phyloP scores from a whole-genome alignment of 2,888 invertebrate genomes.

The Parnassius mnemosyne region DNA sequence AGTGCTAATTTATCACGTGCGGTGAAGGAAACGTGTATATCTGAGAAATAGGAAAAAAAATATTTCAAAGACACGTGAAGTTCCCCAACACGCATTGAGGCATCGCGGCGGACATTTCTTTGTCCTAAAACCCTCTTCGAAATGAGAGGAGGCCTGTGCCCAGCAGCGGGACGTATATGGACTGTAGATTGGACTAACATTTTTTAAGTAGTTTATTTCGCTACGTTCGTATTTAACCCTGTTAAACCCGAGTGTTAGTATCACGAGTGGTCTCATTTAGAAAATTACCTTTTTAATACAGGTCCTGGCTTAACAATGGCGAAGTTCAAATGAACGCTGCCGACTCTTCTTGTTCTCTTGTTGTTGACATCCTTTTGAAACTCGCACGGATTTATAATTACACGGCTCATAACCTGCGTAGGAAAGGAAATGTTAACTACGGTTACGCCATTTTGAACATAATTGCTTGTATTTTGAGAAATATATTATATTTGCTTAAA shows the following conservation, averaged over 20 bases:
- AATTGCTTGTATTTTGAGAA: background rate
- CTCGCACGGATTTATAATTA: conserved; percentile 18
- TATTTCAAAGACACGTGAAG: no score
- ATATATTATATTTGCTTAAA: conserved; percentile 4
- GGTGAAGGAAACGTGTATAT: no score
- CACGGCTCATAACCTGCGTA: conserved; percentile 9
- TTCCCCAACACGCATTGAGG: no score
- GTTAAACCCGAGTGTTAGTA: conserved; percentile 16
- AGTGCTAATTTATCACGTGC: no score
- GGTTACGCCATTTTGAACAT: conserved; percentile 5
- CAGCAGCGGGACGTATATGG: no score
- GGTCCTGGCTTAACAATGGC: conserved; percentile 33
- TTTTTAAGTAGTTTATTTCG: conserved; percentile 22
- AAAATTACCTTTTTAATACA: conserved; percentile 69
- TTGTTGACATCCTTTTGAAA: conserved; percentile 20
- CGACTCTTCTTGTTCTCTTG: conserved; percentile 35
- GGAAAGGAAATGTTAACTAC: conserved; percentile 1
- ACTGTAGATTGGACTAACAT: no score
- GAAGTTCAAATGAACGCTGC: conserved; percentile 34
- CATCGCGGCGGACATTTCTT: no score
- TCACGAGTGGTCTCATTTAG: conserved; percentile 58
- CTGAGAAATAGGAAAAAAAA: no score
- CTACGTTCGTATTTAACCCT: conserved; percentile 42
- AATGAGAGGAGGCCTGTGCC: no score
- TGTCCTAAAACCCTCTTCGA: no score